phyloP scores from a whole-genome alignment of 2,888 invertebrate species.

The Platycheirus albimanus region DNA sequence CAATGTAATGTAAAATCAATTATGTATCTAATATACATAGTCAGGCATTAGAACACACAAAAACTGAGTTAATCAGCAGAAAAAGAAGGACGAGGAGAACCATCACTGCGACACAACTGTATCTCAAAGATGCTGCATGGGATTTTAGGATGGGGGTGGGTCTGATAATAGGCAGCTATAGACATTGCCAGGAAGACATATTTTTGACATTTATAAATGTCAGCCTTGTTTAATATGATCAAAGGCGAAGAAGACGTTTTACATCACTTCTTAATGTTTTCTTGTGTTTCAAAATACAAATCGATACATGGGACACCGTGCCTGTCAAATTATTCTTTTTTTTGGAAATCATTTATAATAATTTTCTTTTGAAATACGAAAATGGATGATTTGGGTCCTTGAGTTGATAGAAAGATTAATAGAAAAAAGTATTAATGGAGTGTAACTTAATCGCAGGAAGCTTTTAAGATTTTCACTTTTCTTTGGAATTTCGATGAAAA shows the following conservation, averaged over 20 bases:
- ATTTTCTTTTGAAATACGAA: not conserved
- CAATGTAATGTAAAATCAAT: conserved; percentile 56
- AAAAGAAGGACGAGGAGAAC: not conserved
- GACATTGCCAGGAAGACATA: conserved; percentile 24
- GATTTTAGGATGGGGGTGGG: not conserved
- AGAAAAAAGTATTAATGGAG: conserved; percentile 1
- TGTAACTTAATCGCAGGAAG: conserved; percentile 1
- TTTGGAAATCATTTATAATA: conserved; percentile 27
- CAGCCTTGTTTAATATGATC: conserved; percentile 45
- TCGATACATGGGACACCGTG: conserved; percentile 5
- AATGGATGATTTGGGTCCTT: not conserved
- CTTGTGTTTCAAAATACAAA: conserved; percentile 21
- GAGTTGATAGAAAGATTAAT: conserved; percentile 5
- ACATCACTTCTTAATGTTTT: conserved; percentile 18
- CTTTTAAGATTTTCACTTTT: not conserved
- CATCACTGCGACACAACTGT: not conserved
- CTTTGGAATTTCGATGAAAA: no score
- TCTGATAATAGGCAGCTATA: not conserved
- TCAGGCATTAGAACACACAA: conserved; percentile 5
- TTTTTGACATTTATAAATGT: conserved; percentile 58
- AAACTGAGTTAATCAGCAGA: conserved; percentile 4
- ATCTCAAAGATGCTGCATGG: conserved; percentile 1
- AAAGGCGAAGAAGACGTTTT: conserved; percentile 35
- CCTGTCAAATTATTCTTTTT: conserved; percentile 18
- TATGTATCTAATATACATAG: conserved; percentile 11